Evolutionary conservation across 2,888 invertebrate species (phyloP), one percentile per base, ranked within the genome.

Genomic region (Podabrus alpinus): DNA sequence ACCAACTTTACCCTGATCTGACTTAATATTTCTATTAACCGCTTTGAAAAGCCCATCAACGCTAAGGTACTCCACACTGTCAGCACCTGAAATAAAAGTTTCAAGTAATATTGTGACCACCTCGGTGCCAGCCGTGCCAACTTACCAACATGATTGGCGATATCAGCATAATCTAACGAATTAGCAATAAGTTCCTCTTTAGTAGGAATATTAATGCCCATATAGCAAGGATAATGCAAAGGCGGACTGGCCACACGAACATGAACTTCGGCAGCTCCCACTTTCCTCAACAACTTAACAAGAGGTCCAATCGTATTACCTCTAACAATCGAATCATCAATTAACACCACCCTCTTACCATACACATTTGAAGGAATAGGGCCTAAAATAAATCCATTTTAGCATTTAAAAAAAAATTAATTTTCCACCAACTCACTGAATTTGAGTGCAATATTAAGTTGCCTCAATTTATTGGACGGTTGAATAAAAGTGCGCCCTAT

Each of bases 121-220:
- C 94, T 45, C 7, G 15, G 9, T 11, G 5, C 13, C 21, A 21
- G 19, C 19, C 1, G 7, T 19, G 9, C 1, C 15, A 59, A 90
- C 92, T 90, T 84, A 95, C 97, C 97, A 80, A 98, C 94, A 86
- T 95, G 92, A 79, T 93, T 91, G 0, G 97, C 96, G 75, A 99
- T 89, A 85, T 96, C 92, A 9, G 91, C 89, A 5, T 92, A 90
- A 83, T 94, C 92, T 85, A 96, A 87, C 84, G 92, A 92, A 88
- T 98, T 98, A 71, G 98, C 99, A 81, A 99, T 97, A 15, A 99
- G 92, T 86, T 99, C 99, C 83, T 96, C 95, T 69, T 93, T 90
- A 0, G 98, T 98, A n/a, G 99, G 99, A 80, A 99, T 99, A 88
- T 99, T 99, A 85, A 99, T 99, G 69, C 99, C 99, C 99, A 99